Conservation (phyloP, 1,140 invertebrate genomes). For the Gyrodactylus salaris region DNA sequence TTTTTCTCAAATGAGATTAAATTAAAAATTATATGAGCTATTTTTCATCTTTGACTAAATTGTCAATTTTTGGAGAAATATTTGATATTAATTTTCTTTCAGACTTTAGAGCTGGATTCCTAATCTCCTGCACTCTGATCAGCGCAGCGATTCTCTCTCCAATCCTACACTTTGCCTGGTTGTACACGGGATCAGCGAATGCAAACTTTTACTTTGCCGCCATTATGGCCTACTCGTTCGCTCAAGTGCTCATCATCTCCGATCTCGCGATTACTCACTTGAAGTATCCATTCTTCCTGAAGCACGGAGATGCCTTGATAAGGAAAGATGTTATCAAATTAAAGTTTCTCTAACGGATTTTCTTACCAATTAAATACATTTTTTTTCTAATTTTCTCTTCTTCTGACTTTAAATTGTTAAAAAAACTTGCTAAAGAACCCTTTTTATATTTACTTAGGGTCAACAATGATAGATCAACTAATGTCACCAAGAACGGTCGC, state of each 20-base stretch:
- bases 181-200: slow-evolving; percentile 81
- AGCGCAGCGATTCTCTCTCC: slow-evolving; percentile 56
- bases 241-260: slow-evolving; percentile 26
- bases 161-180: slow-evolving; percentile 85
- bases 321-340: background rate
- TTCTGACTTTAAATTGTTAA: no score
- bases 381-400: no score
- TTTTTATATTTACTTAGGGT: no score
- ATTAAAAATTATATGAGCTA: no score
- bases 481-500: background rate
- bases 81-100: no score
- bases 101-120: slow-evolving; percentile 45
- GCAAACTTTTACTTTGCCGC: slow-evolving; percentile 97
- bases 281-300: background rate
- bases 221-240: slow-evolving; percentile 62
- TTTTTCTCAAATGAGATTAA: no score
- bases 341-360: background rate
- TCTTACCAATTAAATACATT: no score
- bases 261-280: background rate
- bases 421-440: no score
- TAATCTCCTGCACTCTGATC: slow-evolving; percentile 52
- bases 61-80: no score
- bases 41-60: no score
- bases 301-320: background rate
- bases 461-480: background rate